Percentiles rank a stretch among this genome's conserved stretches.
Conservation (phyloP, 35 echinoderm and acorn worm genomes). For the Eucidaris tribuloides region DNA sequence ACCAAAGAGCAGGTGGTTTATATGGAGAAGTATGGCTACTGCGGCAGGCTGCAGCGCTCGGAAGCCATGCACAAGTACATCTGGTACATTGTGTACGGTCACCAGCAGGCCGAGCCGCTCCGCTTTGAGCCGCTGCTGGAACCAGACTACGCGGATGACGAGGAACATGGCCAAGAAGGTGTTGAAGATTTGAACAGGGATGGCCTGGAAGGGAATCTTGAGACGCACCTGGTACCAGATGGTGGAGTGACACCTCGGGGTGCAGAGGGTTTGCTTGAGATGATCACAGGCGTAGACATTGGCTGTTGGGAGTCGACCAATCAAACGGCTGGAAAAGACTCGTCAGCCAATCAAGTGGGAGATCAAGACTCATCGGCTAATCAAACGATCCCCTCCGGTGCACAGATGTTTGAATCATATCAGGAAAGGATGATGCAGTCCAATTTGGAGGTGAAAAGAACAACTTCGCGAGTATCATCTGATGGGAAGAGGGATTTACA, state of each 20-base stretch:
- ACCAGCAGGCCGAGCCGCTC: neutral
- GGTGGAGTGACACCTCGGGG: neutral
- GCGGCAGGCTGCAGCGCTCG: neutral
- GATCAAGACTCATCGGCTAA: too few species aligned
- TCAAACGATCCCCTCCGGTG: too few species aligned
- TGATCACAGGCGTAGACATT: neutral
- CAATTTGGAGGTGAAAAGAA: too few species aligned
- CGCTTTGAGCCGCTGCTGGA: neutral
- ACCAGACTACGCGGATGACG: neutral
- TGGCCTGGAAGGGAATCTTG: neutral
- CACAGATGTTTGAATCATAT: too few species aligned
- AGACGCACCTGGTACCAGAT: neutral
- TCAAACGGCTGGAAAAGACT: too few species aligned
- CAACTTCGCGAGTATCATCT: too few species aligned
- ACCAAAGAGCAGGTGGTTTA: too few species aligned
- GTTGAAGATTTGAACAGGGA: neutral
- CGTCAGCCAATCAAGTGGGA: too few species aligned
- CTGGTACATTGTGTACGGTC: neutral
- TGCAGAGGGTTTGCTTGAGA: neutral
- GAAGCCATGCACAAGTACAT: neutral
- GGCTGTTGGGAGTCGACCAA: too few species aligned
- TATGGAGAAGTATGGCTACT: conserved; percentile 14
- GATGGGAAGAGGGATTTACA: too few species aligned
- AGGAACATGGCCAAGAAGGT: neutral
- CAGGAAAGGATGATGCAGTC: too few species aligned